Conservation (phyloP, 2,888 invertebrate species). For the Siphonodentalium dalli region DNA sequence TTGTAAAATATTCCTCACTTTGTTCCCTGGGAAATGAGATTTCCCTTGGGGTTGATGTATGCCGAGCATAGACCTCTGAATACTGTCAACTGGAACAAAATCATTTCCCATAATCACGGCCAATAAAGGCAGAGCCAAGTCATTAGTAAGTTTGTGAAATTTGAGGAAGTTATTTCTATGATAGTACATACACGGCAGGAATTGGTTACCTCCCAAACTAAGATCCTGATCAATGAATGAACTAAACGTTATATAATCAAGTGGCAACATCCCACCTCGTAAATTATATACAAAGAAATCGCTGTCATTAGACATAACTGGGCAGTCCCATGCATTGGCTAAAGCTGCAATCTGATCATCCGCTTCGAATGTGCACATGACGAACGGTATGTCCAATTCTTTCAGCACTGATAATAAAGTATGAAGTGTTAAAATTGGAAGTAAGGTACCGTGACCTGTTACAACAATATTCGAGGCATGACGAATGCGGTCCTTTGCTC, state of each 20-base stretch:
- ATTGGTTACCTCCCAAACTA: background rate
- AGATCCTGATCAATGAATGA: constrained; percentile 11
- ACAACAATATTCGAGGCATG: too few species aligned
- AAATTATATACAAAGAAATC: constrained; percentile 91
- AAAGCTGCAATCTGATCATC: constrained; percentile 85
- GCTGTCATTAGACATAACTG: constrained; percentile 89
- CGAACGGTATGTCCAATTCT: constrained; percentile 73
- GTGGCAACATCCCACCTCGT: constrained; percentile 75
- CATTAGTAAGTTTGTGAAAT: constrained; percentile 73
- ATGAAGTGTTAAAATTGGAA: constrained; percentile 78
- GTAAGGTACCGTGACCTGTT: too few species aligned
- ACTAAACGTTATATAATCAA: constrained; percentile 61
- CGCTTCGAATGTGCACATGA: constrained; percentile 85
- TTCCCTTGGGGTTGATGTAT: too few species aligned
- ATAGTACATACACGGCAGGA: constrained; percentile 70
- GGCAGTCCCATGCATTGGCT: constrained; percentile 79
- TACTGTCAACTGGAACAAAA: too few species aligned
- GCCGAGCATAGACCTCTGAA: too few species aligned
- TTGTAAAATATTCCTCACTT: too few species aligned
- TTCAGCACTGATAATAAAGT: constrained; percentile 76
- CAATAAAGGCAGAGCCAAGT: constrained; percentile 77
- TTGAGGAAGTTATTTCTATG: constrained; percentile 74
- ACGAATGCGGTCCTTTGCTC: constrained; percentile 52
- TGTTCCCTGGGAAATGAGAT: too few species aligned
- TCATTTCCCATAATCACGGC: constrained; percentile 89